Evolutionary conservation across 2,888 invertebrate genomes (phyloP), one percentile per base, ranked within the genome.

Genomic region (Noctua comes): DNA sequence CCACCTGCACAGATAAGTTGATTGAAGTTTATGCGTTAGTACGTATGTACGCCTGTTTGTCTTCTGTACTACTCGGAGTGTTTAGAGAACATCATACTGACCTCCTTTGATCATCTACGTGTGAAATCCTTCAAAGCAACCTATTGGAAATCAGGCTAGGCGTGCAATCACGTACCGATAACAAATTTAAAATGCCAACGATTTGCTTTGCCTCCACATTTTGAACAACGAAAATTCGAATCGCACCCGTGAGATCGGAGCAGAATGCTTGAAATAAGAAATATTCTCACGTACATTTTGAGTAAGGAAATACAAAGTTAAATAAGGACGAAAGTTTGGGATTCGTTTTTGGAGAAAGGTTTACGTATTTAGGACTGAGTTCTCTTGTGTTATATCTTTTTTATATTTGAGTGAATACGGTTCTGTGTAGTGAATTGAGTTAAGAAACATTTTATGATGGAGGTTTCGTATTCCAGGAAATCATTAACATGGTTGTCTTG

Each of bases 111-210:
- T 72, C 62, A 75, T 64, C 16, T 48, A 80, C 68, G 70, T 65
- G 40, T 70, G 65, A 77, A 75, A 75, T 79, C 48, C 54, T 79
- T 70, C 36, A 1, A 48, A 64, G 65, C 51, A 70, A 71, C 48
- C 70, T 72, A 64, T 87, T 76, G 85, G 86, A 89, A 92, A 89
- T 91, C 91, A 89, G 85, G 86, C 86, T 89, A 90, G 90, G 88
- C 91, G 66, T 84, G 77, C 71, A 91, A 92, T 91, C 94, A 93
- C 93, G 92, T 93, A 82, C 89, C 80, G 80, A 88, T 90, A 92
- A 92, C 92, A 93, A 93, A 94, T 93, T 93, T 92, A 88, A 90
- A 90, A 89, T 88, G 85, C 73, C 77, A 77, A 72, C 77, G 72
- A 72, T 83, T 78, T 77, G 84, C 87, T 84, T 86, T 90, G 86